Base-by-base conservation (phyloP, 2,888 invertebrate genomes). In the Catocala sponsa region DNA sequence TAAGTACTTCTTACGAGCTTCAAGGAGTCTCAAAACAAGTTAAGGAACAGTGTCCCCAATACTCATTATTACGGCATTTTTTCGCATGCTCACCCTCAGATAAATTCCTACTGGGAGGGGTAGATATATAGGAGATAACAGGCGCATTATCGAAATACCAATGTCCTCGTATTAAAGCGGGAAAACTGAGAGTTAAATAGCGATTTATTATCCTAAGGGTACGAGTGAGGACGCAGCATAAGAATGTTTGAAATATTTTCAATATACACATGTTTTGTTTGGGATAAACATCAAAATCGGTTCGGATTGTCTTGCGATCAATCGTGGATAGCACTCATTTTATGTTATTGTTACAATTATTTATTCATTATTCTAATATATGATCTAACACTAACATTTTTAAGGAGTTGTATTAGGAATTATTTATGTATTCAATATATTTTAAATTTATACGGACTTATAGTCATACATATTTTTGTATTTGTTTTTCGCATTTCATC, bases 71-170 rank as follows among this genome's bases (percentile, higher is more conserved):
- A 90, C 88, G 88, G 85, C 87, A 91, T 91, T 92, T 92, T 92
- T 92, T 89, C 91, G 89, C 86, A 86, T 89, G 87, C 86, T 83
- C 87, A 85, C 89, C 92, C 91, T 63, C 80, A 80, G 86, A 90
- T 88, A 88, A 89, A 92, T 92, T 91, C 90, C 79, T 78, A 73
- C 67, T 70, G 79, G 70, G 80, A 85, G 10, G 91, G 90, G 89
- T 90, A 87, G 91, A 91, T 89, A 82, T 90, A 83, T 84, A 77
- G 85, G 70, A 91, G 93, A 94, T 93, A 93, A 91, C 91, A 87
- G 86, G 82, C 81, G 83, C 91, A 92, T 94, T 93, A 94, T 92
- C 92, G 92, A 92, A 91, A 92, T 93, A 89, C 92, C 93, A 84
- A 89, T 91, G 91, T 91, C 87, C 86, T 87, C 84, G 90, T 89